A percentile compares a stretch with the other conserved stretches of the same genome.
phyloP scores from a whole-genome alignment of 37 sponge, comb jelly and placozoan genomes.

The Geodia barretti region DNA sequence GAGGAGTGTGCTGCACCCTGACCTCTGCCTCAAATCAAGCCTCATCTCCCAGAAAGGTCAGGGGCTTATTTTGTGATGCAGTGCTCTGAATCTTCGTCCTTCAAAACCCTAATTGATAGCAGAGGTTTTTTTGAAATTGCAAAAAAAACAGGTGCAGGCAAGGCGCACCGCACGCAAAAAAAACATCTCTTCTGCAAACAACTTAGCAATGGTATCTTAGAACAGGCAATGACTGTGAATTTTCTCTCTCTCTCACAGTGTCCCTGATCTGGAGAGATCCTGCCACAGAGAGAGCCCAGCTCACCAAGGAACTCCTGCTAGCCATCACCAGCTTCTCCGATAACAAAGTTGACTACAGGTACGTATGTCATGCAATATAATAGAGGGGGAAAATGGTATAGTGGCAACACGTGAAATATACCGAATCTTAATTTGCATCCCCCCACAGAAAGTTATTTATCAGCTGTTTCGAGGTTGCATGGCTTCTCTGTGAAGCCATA shows the following conservation, averaged over 20 bases:
- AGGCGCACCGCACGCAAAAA: not conserved
- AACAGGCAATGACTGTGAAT: not conserved
- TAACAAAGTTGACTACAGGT: constrained; percentile 16
- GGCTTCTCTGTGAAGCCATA: not conserved
- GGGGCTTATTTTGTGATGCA: not conserved
- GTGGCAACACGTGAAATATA: too few relatives aligned
- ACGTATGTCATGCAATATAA: not conserved
- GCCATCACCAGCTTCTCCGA: not conserved
- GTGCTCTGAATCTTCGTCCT: not conserved
- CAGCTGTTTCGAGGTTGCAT: constrained; percentile 16
- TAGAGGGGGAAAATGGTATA: not conserved
- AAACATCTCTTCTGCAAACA: not conserved
- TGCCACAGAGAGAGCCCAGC: not conserved
- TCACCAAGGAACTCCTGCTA: not conserved
- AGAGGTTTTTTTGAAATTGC: too few relatives aligned
- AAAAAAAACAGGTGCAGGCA: not conserved
- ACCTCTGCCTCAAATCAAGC: constrained; percentile 31
- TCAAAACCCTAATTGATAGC: too few relatives aligned
- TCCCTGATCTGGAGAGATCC: not conserved
- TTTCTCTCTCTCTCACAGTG: not conserved
- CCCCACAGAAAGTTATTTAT: constrained; percentile 14
- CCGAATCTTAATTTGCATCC: too few relatives aligned
- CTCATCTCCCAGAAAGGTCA: constrained; percentile 25
- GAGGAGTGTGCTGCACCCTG: not conserved
- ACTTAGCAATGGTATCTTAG: not conserved